Evolutionary conservation across 2,888 invertebrate genomes (phyloP), one percentile per base, ranked within the genome.

Genomic region (Acleris literana): DNA sequence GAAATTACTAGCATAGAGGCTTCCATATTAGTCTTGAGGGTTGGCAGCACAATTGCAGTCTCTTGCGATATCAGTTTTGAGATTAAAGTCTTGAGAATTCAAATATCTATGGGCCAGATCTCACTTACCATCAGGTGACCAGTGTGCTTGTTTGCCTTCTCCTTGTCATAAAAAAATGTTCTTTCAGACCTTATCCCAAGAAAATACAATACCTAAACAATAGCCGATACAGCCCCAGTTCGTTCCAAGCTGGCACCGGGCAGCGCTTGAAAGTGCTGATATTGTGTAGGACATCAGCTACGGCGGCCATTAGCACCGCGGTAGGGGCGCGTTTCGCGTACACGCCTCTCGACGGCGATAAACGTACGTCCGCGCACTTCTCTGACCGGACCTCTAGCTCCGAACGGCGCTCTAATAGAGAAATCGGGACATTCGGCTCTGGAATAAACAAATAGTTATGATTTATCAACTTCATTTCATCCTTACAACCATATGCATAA

Each of bases 341-440:
- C 5, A 69, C 56, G 43, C 70, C n/a, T 0, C 54, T 18, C 0
- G 70, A 70, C 1, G 86, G 84, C 3, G 82, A 78, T 44, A 90
- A 69, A 4, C 67, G 75, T 9, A 87, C 76, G 7, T 84, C 86
- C 1, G 76, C 81, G 59, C 79, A 74, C 70, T 92, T 92, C 66
- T 84, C 82, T 3, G 87, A 84, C 20, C 88, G 87, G 13, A 92
- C 92, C 72, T 92, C 91, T 18, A 90, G 68, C 67, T 90, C 88
- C 0, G 83, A 75, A 5, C 83, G 80, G 29, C 88, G 85, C 68
- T 92, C 92, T 48, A 92, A 74, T 18, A 90, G 53, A 1, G 85
- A 81, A 33, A 87, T 33, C 0, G 91, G 86, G 51, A 92, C 78
- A 69, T 92, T 92, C 13, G 87, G 84, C 65, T 90, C 92, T 92